phyloP scores from a whole-genome alignment of 2,888 invertebrate genomes.

The Flexamia atlantica region DNA sequence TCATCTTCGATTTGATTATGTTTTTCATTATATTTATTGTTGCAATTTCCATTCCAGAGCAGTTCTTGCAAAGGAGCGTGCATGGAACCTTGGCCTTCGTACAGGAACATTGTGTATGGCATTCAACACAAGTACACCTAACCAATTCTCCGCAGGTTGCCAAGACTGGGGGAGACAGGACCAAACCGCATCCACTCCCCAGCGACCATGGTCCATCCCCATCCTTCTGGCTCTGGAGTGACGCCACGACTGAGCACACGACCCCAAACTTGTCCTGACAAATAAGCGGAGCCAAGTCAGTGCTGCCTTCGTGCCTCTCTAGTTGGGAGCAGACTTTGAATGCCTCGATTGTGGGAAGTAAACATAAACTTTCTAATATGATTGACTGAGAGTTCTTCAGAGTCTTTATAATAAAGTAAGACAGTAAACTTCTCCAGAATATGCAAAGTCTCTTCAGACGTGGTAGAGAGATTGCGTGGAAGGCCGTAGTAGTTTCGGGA shows the following conservation, averaged over 20 bases:
- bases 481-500: constrained; percentile 30
- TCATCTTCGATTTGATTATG: no score
- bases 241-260: constrained; percentile 22
- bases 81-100: constrained; percentile 36
- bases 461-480: constrained; percentile 15
- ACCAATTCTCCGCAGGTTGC: constrained; percentile 36
- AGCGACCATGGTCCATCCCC: neutral
- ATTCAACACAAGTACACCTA: constrained; percentile 19
- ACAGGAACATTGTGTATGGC: constrained; percentile 40
- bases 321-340: neutral
- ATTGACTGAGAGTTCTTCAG: neutral
- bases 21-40: constrained; percentile 20
- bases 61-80: constrained; percentile 26
- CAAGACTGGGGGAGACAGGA: constrained; percentile 17
- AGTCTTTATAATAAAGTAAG: neutral
- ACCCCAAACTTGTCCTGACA: constrained; percentile 37
- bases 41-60: constrained; percentile 26
- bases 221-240: neutral
- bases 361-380: neutral
- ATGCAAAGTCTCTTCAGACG: constrained; percentile 10
- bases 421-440: constrained; percentile 29
- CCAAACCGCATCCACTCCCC: neutral
- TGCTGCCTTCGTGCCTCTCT: constrained; percentile 34
- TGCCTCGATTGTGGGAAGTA: neutral
- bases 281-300: constrained; percentile 27